phyloP scores from a whole-genome alignment of 1,140 invertebrate genomes.

The Drosophila pseudoobscura region DNA sequence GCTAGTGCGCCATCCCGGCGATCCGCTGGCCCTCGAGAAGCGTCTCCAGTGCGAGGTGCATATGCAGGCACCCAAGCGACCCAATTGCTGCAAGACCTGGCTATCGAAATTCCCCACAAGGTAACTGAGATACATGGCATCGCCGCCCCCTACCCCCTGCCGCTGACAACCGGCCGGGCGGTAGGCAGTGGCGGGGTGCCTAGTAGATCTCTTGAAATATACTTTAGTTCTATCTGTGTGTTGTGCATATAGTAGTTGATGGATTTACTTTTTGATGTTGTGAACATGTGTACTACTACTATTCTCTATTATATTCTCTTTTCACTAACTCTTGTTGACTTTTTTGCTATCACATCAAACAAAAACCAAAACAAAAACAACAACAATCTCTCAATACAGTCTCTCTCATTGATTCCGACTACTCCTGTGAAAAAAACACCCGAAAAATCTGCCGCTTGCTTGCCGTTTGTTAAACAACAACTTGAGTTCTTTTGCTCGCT shows the following conservation, averaged over 20 bases:
- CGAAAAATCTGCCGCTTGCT: constrained; percentile 70
- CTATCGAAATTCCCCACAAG: constrained; percentile 93
- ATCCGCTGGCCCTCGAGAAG: constrained; percentile 91
- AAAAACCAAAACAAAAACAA: constrained; percentile 41
- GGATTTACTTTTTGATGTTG: constrained; percentile 83
- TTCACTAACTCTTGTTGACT: constrained; percentile 65
- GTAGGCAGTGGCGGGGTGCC: too few relatives aligned
- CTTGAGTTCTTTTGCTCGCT: constrained; percentile 68
- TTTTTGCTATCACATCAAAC: constrained; percentile 61
- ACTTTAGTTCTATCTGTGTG: constrained; percentile 52
- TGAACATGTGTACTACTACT: constrained; percentile 68
- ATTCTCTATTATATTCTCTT: constrained; percentile 58
- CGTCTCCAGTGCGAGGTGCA: constrained; percentile 93
- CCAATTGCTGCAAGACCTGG: constrained; percentile 95
- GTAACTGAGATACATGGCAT: constrained; percentile 56
- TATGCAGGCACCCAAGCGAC: constrained; percentile 88
- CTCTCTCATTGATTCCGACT: constrained; percentile 13
- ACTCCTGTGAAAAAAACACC: constrained; percentile 53
- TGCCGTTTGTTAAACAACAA: constrained; percentile 54
- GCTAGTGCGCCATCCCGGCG: constrained; percentile 90
- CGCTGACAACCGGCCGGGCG: too few relatives aligned
- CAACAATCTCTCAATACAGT: constrained; percentile 26
- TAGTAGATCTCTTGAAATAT: constrained; percentile 25
- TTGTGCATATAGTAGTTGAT: constrained; percentile 70
- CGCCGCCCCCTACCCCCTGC: not conserved